phyloP scores from a whole-genome alignment of 2,888 invertebrate genomes.

The Heliconius sara region DNA sequence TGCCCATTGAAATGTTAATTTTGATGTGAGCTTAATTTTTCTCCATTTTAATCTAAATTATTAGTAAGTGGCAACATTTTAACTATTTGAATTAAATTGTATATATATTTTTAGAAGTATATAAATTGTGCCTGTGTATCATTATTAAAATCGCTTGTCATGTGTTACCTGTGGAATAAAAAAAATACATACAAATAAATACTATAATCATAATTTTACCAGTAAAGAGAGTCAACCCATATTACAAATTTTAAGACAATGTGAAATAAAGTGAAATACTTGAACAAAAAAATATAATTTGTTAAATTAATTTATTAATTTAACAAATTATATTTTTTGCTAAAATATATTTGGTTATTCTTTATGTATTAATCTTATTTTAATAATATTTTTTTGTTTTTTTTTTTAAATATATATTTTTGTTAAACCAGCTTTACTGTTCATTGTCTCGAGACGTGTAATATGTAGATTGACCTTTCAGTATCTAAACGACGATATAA shows the following conservation, averaged over 20 bases:
- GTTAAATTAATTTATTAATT: no score
- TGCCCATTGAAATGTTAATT: slow-evolving; percentile 26
- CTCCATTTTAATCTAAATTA: neutral
- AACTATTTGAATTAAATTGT: slow-evolving; percentile 10
- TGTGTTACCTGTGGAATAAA: slow-evolving; percentile 30
- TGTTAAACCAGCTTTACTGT: no score
- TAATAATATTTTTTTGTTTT: no score
- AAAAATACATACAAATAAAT: neutral
- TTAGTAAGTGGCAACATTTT: slow-evolving; percentile 18
- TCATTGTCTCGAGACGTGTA: neutral
- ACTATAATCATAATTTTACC: neutral
- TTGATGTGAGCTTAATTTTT: slow-evolving; percentile 8
- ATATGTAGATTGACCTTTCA: neutral
- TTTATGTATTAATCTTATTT: no score
- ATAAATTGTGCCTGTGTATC: slow-evolving; percentile 45
- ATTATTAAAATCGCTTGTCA: slow-evolving; percentile 35
- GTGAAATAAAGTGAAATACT: neutral
- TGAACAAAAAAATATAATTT: no score
- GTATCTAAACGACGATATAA: neutral
- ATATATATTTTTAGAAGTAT: slow-evolving; percentile 29
- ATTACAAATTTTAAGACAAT: neutral
- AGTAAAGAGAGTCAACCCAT: neutral
- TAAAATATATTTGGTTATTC: no score
- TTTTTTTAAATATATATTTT: no score
- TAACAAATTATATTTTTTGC: no score